A percentile compares a stretch with the other conserved stretches of the same genome.
Evolutionary conservation across 2,113 vertebrate genomes (phyloP).

Genomic region (Sinosuthora webbiana): DNA sequence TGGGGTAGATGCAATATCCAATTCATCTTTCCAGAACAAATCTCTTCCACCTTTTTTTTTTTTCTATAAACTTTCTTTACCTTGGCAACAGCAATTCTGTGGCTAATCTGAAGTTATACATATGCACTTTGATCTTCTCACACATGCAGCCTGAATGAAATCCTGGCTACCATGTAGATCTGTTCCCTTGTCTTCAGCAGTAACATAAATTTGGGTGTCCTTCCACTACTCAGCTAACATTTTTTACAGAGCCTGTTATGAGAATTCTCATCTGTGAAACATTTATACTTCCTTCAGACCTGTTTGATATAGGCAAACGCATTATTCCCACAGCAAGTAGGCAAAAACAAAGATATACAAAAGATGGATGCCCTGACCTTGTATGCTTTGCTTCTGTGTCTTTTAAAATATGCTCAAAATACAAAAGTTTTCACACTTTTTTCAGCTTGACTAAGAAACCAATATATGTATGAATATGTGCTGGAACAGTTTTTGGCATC

Average conservation of each 20-base stretch:
- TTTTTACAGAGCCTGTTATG: neutral
- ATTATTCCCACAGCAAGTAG: neutral
- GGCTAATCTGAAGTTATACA: neutral
- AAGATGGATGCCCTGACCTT: neutral
- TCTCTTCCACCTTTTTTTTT: neutral
- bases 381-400: neutral
- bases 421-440: neutral
- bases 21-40: neutral
- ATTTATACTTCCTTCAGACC: neutral
- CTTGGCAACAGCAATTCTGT: neutral
- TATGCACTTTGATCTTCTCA: neutral
- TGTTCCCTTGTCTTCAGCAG: neutral
- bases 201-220: neutral
- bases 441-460: neutral
- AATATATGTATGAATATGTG: neutral
- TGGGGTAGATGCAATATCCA: neutral
- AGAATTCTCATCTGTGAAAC: neutral
- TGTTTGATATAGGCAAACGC: neutral
- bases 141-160: neutral
- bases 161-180: neutral
- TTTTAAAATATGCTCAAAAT: neutral
- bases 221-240: neutral
- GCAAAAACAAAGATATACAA: neutral
- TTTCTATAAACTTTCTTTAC: neutral
- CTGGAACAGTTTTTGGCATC: neutral